Evolutionary conservation across 2,888 invertebrate genomes (phyloP), one percentile per base, ranked within the genome.

Genomic region (Syritta pipiens): DNA sequence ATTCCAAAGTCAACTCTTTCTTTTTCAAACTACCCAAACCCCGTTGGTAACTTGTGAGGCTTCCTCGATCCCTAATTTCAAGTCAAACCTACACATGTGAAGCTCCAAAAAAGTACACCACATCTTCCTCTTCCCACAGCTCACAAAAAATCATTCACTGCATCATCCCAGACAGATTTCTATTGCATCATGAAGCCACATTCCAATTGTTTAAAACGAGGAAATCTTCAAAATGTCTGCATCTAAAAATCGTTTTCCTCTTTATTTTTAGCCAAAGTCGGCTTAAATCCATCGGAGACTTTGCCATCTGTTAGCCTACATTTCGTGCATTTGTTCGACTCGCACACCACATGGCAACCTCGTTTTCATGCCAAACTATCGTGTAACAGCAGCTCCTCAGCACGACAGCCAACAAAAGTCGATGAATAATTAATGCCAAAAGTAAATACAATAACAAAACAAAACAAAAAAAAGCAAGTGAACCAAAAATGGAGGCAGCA

Each of bases 381-480:
- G 67, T 55, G 67, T 57, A 57, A 32, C 32, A 32, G n/a, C 20
- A 22, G 28, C 55, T 46, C 19, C 24, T 24, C 28, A 42, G 3
- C 42, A n/a, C 24, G 24, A 37, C 12, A 12, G 35, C 67, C 35
- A 67, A 55, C 55, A 67, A 57, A 44, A 48, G 28, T 48, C 67
- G 67, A 67, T 67, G 67, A 67, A 67, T 67, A 67, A 67, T 55
- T 55, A 48, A 67, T 67, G 57, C n/a, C 28, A 48, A 67, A 48
- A 67, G 40, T 35, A 65, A 65, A 65, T 42, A 55, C 40, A 46
- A 9, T 3, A 24, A 7, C 22, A 24, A 48, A 14, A n/a, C n/a
- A n/a, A n/a, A 35, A 28, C 10, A 7, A 12, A 49, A 26, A 51
- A 32, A 49, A 20, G 14, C 46, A 19, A 51, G 22, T 12, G 35